Evolutionary conservation across 2,113 vertebrate species (phyloP).

Genomic region (Raja brachyura): DNA sequence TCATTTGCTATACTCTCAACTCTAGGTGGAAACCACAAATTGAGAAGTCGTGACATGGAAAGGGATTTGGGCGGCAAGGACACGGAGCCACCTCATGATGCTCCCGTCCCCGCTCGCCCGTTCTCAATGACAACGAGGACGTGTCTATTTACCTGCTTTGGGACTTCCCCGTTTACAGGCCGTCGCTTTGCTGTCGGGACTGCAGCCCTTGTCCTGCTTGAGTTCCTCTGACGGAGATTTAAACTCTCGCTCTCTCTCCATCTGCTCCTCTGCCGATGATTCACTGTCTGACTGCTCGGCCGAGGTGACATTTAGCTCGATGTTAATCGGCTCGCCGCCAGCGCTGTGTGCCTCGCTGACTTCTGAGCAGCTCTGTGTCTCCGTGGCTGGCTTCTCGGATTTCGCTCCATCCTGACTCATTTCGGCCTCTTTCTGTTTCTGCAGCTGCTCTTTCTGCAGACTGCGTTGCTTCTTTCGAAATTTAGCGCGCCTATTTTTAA

Average conservation of each 20-base stretch:
- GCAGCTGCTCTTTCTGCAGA: conserved; percentile 95
- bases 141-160: conserved; percentile 70
- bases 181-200: conserved; percentile 60
- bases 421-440: conserved; percentile 88
- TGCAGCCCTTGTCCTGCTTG: conserved; percentile 62
- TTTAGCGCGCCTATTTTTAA: conserved; percentile 95
- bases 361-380: conserved; percentile 60
- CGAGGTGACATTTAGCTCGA: conserved; percentile 83
- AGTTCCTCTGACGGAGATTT: conserved; percentile 64
- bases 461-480: conserved; percentile 98
- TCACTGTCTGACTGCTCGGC: conserved; percentile 87
- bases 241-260: conserved; percentile 76
- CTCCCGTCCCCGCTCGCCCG: too few species aligned
- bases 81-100: background rate
- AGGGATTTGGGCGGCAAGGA: background rate
- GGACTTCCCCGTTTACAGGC: conserved; percentile 80
- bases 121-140: background rate
- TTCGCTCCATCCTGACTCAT: conserved; percentile 61
- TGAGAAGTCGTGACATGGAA: background rate
- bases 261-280: conserved; percentile 80
- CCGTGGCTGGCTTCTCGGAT: conserved; percentile 48
- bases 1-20: background rate
- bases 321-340: conserved; percentile 56
- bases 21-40: background rate
- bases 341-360: conserved; percentile 57